Evolutionary conservation across 2,888 invertebrate species (phyloP), one percentile per base, ranked within the genome.

Genomic region (Allacma fusca): DNA sequence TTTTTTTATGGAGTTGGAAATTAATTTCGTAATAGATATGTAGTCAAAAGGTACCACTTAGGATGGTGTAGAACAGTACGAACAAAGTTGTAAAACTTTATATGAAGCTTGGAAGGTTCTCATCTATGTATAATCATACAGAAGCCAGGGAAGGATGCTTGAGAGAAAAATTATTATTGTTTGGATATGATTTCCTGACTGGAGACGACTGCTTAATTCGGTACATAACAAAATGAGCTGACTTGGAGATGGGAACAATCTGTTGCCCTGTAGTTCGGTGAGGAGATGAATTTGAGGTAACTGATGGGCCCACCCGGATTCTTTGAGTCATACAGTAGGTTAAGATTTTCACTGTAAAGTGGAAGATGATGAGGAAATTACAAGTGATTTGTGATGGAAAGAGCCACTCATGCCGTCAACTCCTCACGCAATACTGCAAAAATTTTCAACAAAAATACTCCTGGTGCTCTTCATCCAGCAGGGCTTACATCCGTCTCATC

Each of bases 351-450:
- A 44, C 50, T 75, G 72, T 57, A 75, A 62, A 71, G 75, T 78
- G 75, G 74, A 75, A 72, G 75, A 78, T 75, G 78, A 75, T 75
- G 75, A 78, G 75, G 50, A 78, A 78, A 78, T 78, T 78, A 78
- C 70, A 70, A 43, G 69, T 74, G 75, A 78, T 78, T 78, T 78
- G 75, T 78, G 75, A 78, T 71, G 69, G 74, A 78, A 70, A 73
- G 62, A 62, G 67, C 71, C 62, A 75, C 57, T 78, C 75, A 75
- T 78, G 65, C 70, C 69, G 69, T 69, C 73, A 73, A 62, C 74
- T 77, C 68, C 69, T 59, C 69, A 59, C 44, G 69, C 77, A 59
- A 77, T 40, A 21, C 21, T 68, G 68, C 40, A n/a, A 21, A 69
- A 34, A 21, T 19, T 69, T n/a, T 70, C 50, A 26, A n/a, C 70